phyloP scores from a whole-genome alignment of 2,113 vertebrate species.

The Labrus mixtus region DNA sequence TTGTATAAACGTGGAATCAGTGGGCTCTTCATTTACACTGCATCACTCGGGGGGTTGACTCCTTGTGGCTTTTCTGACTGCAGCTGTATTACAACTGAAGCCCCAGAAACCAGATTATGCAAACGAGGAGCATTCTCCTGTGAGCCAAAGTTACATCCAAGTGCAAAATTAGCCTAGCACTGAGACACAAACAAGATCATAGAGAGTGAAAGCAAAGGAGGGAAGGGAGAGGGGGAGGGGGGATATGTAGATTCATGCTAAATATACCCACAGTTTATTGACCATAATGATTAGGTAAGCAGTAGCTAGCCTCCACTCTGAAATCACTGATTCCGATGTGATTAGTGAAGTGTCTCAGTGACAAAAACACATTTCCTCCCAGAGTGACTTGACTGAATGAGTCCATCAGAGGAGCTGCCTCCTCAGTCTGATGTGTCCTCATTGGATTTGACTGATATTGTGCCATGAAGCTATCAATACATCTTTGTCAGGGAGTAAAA shows the following conservation, averaged over 20 bases:
- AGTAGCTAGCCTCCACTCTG: conserved; percentile 31
- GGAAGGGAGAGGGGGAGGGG: conserved; percentile 5
- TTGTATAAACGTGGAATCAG: conserved; percentile 26
- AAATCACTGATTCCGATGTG: conserved; percentile 64
- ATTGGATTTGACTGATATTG: conserved; percentile 25
- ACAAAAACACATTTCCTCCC: conserved; percentile 46
- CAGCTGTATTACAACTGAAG: conserved; percentile 54
- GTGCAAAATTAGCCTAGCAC: conserved; percentile 61
- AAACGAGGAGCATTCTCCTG: conserved; percentile 61
- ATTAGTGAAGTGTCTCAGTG: conserved; percentile 60
- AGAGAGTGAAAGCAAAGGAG: conserved; percentile 32
- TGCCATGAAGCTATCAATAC: conserved; percentile 7
- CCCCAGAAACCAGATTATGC: conserved; percentile 68
- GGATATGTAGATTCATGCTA: conserved; percentile 45
- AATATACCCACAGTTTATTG: conserved; percentile 62
- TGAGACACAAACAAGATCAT: conserved; percentile 61
- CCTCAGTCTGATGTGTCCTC: conserved; percentile 32
- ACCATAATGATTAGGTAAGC: conserved; percentile 63
- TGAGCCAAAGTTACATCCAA: conserved; percentile 65
- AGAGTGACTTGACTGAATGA: conserved; percentile 43
- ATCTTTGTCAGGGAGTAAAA: neutral
- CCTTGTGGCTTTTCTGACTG: conserved; percentile 31
- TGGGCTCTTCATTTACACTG: conserved; percentile 53
- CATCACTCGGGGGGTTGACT: conserved; percentile 43
- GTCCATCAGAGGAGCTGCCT: conserved; percentile 35